Evolutionary conservation across 2,113 vertebrate species (phyloP).

Genomic region (Lota lota): DNA sequence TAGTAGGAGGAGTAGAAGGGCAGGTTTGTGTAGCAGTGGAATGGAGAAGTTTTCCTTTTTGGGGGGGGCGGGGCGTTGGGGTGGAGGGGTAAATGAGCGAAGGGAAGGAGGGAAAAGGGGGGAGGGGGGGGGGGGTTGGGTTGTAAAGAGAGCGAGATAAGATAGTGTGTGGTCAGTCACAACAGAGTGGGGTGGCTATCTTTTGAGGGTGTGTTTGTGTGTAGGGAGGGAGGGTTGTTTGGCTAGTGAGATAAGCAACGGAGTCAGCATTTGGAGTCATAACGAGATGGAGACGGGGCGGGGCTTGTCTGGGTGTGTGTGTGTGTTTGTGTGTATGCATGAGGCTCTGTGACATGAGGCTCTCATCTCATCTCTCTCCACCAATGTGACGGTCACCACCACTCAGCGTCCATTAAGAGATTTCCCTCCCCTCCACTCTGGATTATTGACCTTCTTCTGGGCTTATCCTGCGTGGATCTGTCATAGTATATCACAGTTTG

Average conservation of each 20-base stretch:
- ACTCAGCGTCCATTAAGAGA: conserved; percentile 60
- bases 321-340: neutral
- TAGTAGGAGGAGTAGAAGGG: no score
- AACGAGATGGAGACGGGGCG: neutral
- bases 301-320: neutral
- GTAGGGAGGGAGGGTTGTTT: conserved; percentile 18
- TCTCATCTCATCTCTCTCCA: neutral
- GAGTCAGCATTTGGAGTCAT: neutral
- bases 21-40: conserved; percentile 16
- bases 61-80: neutral
- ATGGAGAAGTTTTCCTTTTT: neutral
- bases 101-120: neutral
- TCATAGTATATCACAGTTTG: neutral
- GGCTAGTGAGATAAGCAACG: neutral
- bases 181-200: conserved; percentile 65
- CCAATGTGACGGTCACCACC: conserved; percentile 40
- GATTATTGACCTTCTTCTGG: conserved; percentile 59
- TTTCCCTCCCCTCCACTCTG: conserved; percentile 38
- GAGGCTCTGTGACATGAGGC: conserved; percentile 1
- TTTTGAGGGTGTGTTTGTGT: conserved; percentile 63
- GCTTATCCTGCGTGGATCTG: conserved; percentile 36
- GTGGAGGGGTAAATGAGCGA: neutral
- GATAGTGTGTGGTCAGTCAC: conserved; percentile 66
- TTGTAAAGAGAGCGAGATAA: conserved; percentile 42
- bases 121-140: conserved; percentile 28